Percentiles rank a stretch among this genome's conserved stretches.
Conservation (phyloP, 2,797 vertebrate species). For the Sphaeramia orbicularis region DNA sequence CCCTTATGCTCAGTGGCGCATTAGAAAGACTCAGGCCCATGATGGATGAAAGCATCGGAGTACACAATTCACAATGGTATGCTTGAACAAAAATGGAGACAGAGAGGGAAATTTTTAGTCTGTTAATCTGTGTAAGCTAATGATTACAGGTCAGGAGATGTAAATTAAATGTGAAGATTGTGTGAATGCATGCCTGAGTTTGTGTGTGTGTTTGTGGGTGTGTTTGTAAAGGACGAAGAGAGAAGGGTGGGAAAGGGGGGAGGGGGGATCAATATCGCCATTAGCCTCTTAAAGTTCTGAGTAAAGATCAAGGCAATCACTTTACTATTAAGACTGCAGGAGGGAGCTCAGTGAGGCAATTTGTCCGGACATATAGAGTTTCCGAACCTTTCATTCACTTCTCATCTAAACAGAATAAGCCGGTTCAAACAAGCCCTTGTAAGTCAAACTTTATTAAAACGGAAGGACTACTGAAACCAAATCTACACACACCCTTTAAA, state of each 20-base stretch:
- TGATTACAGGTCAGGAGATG: conserved; percentile 59
- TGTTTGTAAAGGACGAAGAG: conserved; percentile 20
- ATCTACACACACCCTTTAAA: conserved; percentile 29
- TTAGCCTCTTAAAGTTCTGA: conserved; percentile 68
- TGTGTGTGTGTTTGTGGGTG: conserved; percentile 15
- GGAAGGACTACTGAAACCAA: conserved; percentile 28
- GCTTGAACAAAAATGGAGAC: conserved; percentile 40
- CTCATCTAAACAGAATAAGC: conserved; percentile 54
- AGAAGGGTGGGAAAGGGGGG: conserved; percentile 13
- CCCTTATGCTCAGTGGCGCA: conserved; percentile 53
- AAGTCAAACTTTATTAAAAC: conserved; percentile 41
- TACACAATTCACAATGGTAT: conserved; percentile 34
- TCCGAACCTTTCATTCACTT: conserved; percentile 51
- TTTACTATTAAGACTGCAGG: conserved; percentile 40
- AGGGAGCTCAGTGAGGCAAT: conserved; percentile 43
- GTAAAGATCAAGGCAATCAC: conserved; percentile 60
- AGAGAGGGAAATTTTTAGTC: conserved; percentile 46
- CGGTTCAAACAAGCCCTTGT: conserved; percentile 34
- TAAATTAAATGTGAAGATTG: conserved; percentile 42
- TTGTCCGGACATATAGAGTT: conserved; percentile 62
- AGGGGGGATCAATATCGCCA: conserved; percentile 61
- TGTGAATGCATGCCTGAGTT: conserved; percentile 21
- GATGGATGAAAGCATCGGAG: conserved; percentile 42
- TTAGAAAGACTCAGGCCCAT: conserved; percentile 32
- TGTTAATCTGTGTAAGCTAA: conserved; percentile 65